phyloP scores from a whole-genome alignment of 1,140 invertebrate species.

The Cataglyphis hispanica region DNA sequence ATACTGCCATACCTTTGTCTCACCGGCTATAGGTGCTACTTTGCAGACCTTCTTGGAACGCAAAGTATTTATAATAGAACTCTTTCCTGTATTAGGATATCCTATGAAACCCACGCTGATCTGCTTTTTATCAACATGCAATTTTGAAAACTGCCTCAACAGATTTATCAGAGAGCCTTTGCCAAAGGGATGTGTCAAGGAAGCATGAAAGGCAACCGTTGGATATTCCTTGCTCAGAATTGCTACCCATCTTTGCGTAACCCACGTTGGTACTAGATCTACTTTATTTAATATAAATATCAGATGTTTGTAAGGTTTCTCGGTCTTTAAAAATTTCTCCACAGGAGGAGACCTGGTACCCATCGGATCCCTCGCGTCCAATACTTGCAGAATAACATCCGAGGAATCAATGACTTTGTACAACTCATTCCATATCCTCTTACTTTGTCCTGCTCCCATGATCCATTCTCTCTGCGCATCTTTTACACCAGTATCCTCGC shows the following conservation, averaged over 20 bases:
- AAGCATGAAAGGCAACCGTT: slow-evolving; percentile 99
- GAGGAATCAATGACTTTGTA: slow-evolving; percentile 99
- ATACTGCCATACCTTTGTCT: slow-evolving; percentile 99
- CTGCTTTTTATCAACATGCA: slow-evolving; percentile 98
- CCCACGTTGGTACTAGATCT: slow-evolving; percentile 98
- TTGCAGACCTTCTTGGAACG: slow-evolving; percentile 98
- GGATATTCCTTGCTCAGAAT: slow-evolving; percentile 98
- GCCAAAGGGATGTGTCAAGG: slow-evolving; percentile 98
- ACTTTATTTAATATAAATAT: slow-evolving; percentile 93
- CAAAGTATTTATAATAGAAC: slow-evolving; percentile 98
- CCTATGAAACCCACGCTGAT: slow-evolving; percentile 99
- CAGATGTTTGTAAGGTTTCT: slow-evolving; percentile 93
- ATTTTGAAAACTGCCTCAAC: slow-evolving; percentile 97
- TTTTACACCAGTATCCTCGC: slow-evolving; percentile 93
- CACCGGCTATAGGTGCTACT: slow-evolving; percentile 99
- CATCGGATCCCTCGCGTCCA: slow-evolving; percentile 98
- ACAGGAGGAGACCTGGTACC: slow-evolving; percentile 98
- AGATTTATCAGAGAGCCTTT: slow-evolving; percentile 99
- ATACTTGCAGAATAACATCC: slow-evolving; percentile 97
- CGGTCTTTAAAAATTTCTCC: slow-evolving; percentile 92
- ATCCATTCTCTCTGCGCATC: slow-evolving; percentile 93
- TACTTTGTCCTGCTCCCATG: slow-evolving; percentile 97
- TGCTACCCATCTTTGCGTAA: slow-evolving; percentile 98
- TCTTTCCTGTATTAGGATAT: slow-evolving; percentile 99
- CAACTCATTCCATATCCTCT: slow-evolving; percentile 99